Conservation (phyloP, 2,113 vertebrate genomes). For the Reinhardtius hippoglossoides region DNA sequence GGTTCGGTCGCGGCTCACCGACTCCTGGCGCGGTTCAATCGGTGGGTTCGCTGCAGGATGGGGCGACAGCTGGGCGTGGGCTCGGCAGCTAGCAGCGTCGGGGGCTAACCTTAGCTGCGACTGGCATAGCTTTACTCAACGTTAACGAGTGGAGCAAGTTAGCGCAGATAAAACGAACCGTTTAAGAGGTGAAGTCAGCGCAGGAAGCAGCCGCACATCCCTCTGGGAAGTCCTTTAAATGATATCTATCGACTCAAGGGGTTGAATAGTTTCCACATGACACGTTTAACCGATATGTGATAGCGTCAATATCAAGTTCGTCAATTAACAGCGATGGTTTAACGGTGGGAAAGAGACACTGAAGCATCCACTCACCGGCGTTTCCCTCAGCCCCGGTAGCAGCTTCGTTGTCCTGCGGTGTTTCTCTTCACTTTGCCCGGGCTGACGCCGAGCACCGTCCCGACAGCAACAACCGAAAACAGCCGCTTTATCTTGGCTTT, state of each 20-base stretch:
- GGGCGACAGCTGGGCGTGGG: slow-evolving; percentile 63
- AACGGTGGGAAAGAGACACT: not conserved
- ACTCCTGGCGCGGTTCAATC: not conserved
- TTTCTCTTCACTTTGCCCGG: slow-evolving; percentile 26
- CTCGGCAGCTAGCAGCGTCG: slow-evolving; percentile 57
- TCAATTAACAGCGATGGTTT: not conserved
- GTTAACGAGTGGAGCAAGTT: not conserved
- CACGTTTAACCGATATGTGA: too few species aligned
- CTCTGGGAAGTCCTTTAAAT: too few species aligned
- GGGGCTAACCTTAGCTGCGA: slow-evolving; percentile 47
- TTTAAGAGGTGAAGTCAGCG: not conserved
- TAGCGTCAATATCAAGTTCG: not conserved
- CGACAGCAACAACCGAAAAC: not conserved
- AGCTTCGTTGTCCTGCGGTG: not conserved
- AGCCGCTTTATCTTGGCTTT: slow-evolving; percentile 6
- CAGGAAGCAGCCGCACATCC: not conserved
- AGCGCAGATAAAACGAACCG: not conserved
- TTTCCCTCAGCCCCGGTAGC: slow-evolving; percentile 24
- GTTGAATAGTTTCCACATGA: too few species aligned
- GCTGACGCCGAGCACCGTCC: slow-evolving; percentile 4
- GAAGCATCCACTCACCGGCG: slow-evolving; percentile 58
- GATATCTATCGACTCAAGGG: too few species aligned
- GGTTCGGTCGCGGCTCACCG: not conserved
- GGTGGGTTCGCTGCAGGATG: not conserved
- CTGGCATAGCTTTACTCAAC: slow-evolving; percentile 31